Conservation (phyloP, 2,113 vertebrate genomes). For the Psophia crepitans region DNA sequence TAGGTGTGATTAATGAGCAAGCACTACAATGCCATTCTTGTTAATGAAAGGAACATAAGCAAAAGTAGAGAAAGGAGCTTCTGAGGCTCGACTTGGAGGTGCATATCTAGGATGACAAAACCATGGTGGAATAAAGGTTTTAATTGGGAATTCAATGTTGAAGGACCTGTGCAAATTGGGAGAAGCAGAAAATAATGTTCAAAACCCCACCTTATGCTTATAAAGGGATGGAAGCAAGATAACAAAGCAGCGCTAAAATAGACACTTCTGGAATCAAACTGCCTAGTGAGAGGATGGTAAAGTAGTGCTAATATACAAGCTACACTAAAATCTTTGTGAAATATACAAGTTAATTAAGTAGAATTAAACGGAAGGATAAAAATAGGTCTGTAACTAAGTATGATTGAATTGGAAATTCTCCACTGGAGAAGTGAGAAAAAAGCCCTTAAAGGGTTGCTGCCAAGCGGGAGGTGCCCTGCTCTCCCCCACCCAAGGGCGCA, state of each 20-base stretch:
- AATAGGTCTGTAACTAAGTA: neutral
- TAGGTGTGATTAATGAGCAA: neutral
- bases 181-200: neutral
- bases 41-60: fast-evolving
- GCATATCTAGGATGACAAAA: neutral
- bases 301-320: neutral
- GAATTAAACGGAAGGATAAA: neutral
- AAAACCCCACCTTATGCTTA: neutral
- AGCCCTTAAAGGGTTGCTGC: neutral
- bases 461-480: neutral
- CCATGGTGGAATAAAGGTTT: neutral
- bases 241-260: neutral
- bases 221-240: neutral
- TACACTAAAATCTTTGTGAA: neutral
- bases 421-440: neutral
- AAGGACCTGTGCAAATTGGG: neutral
- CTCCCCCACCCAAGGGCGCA: neutral
- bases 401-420: neutral
- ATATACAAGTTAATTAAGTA: neutral
- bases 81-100: neutral
- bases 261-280: neutral
- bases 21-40: fast-evolving
- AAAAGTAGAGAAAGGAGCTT: neutral
- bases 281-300: neutral
- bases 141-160: neutral